Conservation (phyloP, 2,797 vertebrate species). For the Loris lydekkerianus region DNA sequence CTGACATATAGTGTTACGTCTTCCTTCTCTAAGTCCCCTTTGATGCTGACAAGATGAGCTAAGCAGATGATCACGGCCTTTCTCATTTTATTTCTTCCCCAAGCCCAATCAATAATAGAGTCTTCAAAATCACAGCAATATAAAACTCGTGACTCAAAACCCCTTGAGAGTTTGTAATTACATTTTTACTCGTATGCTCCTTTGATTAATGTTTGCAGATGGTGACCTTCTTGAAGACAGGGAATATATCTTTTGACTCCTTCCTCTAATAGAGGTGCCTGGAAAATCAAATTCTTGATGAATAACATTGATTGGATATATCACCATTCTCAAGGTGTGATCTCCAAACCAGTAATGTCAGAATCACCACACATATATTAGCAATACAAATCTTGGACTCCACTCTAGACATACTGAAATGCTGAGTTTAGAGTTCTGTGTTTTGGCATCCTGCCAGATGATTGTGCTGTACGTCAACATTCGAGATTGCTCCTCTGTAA, state of each 20-base stretch:
- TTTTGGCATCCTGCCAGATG: neutral
- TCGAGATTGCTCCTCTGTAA: constrained; percentile 9
- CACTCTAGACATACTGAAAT: neutral
- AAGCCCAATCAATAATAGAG: neutral
- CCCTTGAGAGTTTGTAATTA: neutral
- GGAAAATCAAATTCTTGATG: constrained; percentile 6
- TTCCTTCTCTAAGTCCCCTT: neutral
- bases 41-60: neutral
- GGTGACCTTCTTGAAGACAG: neutral
- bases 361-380: neutral
- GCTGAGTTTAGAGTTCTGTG: neutral
- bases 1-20: neutral
- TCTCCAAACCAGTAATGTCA: neutral
- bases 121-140: constrained; percentile 16
- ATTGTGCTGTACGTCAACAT: neutral
- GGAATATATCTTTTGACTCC: neutral
- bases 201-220: neutral
- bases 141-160: neutral
- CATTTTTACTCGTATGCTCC: neutral
- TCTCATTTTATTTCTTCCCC: neutral
- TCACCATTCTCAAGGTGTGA: neutral
- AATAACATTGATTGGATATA: neutral
- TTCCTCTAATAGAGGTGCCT: neutral
- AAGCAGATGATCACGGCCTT: neutral
- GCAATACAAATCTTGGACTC: neutral